phyloP scores from a whole-genome alignment of 2,797 vertebrate species.

The Sitta carolinensis region DNA sequence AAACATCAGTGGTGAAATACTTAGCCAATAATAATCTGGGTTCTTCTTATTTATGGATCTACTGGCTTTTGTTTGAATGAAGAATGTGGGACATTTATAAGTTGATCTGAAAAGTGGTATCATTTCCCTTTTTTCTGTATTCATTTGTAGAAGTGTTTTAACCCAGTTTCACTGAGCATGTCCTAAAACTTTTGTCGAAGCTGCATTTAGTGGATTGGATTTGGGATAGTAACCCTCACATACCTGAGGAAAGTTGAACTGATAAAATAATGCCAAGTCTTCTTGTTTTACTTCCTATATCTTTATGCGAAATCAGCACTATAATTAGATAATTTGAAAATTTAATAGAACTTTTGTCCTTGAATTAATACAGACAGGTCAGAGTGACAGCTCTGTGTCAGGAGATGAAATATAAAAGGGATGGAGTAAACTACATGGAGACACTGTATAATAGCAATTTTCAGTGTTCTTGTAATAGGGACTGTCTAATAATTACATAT shows the following conservation, averaged over 20 bases:
- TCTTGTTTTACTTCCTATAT: conserved; percentile 48
- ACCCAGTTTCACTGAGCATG: background rate
- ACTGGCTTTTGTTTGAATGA: background rate
- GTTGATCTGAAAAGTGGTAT: background rate
- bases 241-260: background rate
- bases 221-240: background rate
- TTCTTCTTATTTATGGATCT: background rate
- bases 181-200: background rate
- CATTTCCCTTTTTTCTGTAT: background rate
- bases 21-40: background rate
- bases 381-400: conserved; percentile 5
- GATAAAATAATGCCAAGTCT: background rate
- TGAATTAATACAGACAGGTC: conserved; percentile 60
- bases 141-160: background rate
- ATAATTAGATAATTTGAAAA: conserved; percentile 69
- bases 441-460: conserved; percentile 54
- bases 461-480: conserved; percentile 60
- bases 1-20: background rate
- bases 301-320: conserved; percentile 21
- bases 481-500: conserved; percentile 68
- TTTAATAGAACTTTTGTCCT: conserved; percentile 61
- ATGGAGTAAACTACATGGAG: background rate
- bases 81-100: background rate
- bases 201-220: background rate
- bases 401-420: background rate